Percentiles rank a stretch among this genome's conserved stretches.
Conservation (phyloP, 2,888 invertebrate species). For the Mystacides longicornis region DNA sequence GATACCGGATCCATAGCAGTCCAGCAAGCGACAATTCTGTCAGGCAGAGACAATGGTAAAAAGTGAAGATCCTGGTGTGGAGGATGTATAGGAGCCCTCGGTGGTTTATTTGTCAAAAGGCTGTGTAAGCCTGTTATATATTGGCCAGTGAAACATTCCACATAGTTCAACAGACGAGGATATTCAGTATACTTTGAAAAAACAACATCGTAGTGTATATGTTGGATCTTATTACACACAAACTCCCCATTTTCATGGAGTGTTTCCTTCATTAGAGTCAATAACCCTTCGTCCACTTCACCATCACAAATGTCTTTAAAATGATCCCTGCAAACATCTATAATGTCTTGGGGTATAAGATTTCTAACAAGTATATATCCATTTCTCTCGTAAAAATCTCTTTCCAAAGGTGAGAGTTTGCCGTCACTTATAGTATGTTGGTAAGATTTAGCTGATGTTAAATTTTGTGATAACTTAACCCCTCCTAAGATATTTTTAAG, state of each 20-base stretch:
- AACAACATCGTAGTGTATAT: slow-evolving; percentile 65
- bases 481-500: background rate
- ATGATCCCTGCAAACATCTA: slow-evolving; percentile 58
- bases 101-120: slow-evolving; percentile 88
- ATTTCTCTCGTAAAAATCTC: slow-evolving; percentile 69
- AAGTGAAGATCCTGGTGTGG: slow-evolving; percentile 77
- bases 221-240: slow-evolving; percentile 69
- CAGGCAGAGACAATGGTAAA: slow-evolving; percentile 78
- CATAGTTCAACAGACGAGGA: slow-evolving; percentile 57
- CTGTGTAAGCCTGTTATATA: slow-evolving; percentile 72
- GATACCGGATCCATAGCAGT: slow-evolving; percentile 76
- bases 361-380: slow-evolving; percentile 69
- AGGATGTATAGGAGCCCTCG: slow-evolving; percentile 65
- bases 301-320: slow-evolving; percentile 67
- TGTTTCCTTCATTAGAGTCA: slow-evolving; percentile 64
- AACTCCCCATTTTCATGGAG: slow-evolving; percentile 57
- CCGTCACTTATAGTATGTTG: slow-evolving; percentile 29
- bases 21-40: slow-evolving; percentile 78
- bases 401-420: slow-evolving; percentile 50
- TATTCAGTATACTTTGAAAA: slow-evolving; percentile 61
- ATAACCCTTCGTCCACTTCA: slow-evolving; percentile 43
- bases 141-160: slow-evolving; percentile 65
- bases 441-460: too few species aligned
- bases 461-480: slow-evolving; percentile 3
- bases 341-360: slow-evolving; percentile 54